Percentiles rank a stretch among this genome's conserved stretches.
Evolutionary conservation across 2,888 invertebrate species (phyloP).

Genomic region (Cosmorhoe ocellata): DNA sequence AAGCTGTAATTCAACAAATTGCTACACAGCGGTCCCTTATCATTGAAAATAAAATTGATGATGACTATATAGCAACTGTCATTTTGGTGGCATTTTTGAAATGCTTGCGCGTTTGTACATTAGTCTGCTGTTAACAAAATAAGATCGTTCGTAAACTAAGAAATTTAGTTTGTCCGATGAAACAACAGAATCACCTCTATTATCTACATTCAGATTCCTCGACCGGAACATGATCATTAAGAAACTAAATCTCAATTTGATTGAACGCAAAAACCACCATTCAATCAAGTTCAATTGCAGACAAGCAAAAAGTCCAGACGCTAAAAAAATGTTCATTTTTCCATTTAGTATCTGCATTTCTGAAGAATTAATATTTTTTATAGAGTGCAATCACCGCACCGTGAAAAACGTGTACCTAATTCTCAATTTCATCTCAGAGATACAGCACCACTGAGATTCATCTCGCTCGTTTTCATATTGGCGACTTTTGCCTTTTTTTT

Average conservation of each 20-base stretch:
- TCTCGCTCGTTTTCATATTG: too few species aligned
- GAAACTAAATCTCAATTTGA: conserved; percentile 13
- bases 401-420: conserved; percentile 9
- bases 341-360: too few species aligned
- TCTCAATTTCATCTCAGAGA: neutral
- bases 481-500: too few species aligned
- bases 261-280: conserved; percentile 24
- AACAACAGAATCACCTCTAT: too few species aligned
- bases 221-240: too few species aligned
- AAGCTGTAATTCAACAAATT: conserved; percentile 22
- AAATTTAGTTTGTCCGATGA: too few species aligned
- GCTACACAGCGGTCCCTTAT: conserved; percentile 10
- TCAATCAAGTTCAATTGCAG: conserved; percentile 30
- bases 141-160: too few species aligned
- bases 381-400: conserved; percentile 12
- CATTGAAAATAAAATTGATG: conserved; percentile 9
- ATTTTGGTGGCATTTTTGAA: too few species aligned
- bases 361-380: conserved; percentile 3
- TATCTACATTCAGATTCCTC: too few species aligned
- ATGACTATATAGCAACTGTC: neutral
- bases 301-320: conserved; percentile 37
- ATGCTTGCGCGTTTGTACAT: too few species aligned
- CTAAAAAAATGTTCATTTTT: conserved; percentile 31
- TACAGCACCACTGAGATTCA: neutral
- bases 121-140: too few species aligned